Percentiles rank a stretch among this genome's conserved stretches.
These are phyloP conservation scores for Condylura cristata DNA, from an alignment of 2,113 vertebrate genomes.

Conservation along the genomic window DNA sequence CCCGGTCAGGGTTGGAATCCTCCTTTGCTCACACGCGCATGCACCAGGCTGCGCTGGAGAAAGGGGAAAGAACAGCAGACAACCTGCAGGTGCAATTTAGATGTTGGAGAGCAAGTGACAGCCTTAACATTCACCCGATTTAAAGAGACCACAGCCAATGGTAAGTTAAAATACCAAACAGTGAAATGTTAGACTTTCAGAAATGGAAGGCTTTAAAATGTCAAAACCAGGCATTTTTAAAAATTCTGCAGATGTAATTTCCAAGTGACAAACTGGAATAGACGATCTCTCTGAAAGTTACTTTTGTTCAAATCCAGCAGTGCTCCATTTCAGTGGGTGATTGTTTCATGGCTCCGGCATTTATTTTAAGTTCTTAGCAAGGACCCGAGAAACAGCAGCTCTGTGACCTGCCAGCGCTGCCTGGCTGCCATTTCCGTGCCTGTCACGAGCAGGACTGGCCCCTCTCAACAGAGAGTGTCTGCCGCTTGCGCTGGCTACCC, in stretches of 20 bases:
- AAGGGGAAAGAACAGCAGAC: slow-evolving; percentile 17
- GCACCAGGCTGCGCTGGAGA: not conserved
- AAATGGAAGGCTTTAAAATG: slow-evolving; percentile 77
- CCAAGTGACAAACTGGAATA: slow-evolving; percentile 70
- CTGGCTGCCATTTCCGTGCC: not conserved
- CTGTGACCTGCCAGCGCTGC: not conserved
- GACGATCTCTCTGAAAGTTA: slow-evolving; percentile 57
- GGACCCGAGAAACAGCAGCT: not conserved
- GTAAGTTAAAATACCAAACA: slow-evolving; percentile 73
- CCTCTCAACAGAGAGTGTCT: not conserved
- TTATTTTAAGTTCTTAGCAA: slow-evolving; percentile 36
- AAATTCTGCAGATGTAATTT: slow-evolving; percentile 56
- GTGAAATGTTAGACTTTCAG: slow-evolving; percentile 72
- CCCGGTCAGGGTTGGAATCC: not conserved
- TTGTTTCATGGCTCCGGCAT: slow-evolving; percentile 7
- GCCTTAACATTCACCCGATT: slow-evolving; percentile 67
- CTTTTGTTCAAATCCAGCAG: slow-evolving; percentile 48
- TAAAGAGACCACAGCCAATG: slow-evolving; percentile 64
- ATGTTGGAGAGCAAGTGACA: slow-evolving; percentile 54
- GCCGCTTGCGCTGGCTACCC: not conserved
- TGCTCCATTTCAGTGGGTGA: slow-evolving; percentile 51
- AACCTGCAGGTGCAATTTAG: slow-evolving; percentile 63
- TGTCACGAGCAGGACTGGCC: not conserved
- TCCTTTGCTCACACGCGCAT: not conserved
- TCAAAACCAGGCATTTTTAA: slow-evolving; percentile 71